Base-by-base conservation (phyloP, 1,140 invertebrate genomes). In the Caenorhabditis latens region DNA sequence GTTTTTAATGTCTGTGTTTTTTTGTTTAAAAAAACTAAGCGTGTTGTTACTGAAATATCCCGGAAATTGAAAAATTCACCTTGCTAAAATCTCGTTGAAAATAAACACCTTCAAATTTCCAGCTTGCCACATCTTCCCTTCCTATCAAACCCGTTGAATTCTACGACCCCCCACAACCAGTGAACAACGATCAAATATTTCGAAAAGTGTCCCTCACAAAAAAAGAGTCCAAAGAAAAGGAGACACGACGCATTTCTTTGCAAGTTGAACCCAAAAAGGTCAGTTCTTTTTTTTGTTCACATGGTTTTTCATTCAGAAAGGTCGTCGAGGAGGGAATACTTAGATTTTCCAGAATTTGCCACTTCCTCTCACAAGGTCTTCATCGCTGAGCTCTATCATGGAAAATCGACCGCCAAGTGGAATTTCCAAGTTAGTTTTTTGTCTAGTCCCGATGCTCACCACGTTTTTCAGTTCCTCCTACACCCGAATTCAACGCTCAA, bases 401-500 rank as follows among this genome's bases (percentile, higher is more conserved):
- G 71, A 79, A n/a, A 79, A 79, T 50, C 19, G 71, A 32, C 71
- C 71, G 6, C 71, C 71, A n/a, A 79, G 71, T 79, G 71, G 43
- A 21, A 79, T 50, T 19, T 79, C 71, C 1, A 79, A 79, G 71
- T 79, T 4, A 79, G 71, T 50, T 46, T 46, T 48, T 32, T 65
- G 21, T 63, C 9, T 63, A 58, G 9, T 16, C 19, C 55, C 55
- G 4, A 53, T 13, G 9, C 50, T 7, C 14, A 0, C 8, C 43
- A 19, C 40, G 61, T 21, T 42, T 53, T 87, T 43, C 82, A 87
- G 86, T 46, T 63, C 71, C 1, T 87, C 86, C 2, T 87, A 83
- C 82, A 87, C 82, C 9, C 86, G 86, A 4, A 55, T 87, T 3
- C 79, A 82, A 71, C 40, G 71, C 43, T 57, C 83, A 48, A 85